Evolutionary conservation across 2,888 invertebrate species (phyloP).

Genomic region (Prionchulus punctatus): DNA sequence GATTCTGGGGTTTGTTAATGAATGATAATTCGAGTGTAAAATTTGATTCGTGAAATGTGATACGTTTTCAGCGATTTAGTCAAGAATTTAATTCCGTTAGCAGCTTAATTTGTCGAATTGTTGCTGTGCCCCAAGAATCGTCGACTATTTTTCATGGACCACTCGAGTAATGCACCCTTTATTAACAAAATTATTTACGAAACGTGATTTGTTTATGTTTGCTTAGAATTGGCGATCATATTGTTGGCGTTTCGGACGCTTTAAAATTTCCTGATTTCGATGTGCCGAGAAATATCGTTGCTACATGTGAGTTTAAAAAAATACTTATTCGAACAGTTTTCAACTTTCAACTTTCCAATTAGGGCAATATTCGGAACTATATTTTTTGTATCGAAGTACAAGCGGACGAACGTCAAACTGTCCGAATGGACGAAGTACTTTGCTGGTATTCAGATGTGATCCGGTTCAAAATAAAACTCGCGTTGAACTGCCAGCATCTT

Average conservation of each 20-base stretch:
- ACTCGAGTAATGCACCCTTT: too few species aligned
- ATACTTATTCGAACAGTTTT: background rate
- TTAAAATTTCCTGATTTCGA: background rate
- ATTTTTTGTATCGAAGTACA: background rate
- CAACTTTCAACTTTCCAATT: background rate
- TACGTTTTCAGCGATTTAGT: too few species aligned
- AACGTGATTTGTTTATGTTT: too few species aligned
- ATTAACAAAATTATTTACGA: background rate
- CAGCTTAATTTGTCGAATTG: too few species aligned
- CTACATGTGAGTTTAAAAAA: background rate
- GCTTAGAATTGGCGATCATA: background rate
- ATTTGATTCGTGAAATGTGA: too few species aligned
- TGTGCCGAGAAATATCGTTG: background rate
- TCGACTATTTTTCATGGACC: too few species aligned
- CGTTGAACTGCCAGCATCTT: slow-evolving; percentile 21
- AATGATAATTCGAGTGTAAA: too few species aligned
- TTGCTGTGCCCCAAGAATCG: too few species aligned
- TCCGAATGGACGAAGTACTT: slow-evolving; percentile 40
- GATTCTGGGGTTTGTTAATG: too few species aligned
- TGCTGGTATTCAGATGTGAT: slow-evolving; percentile 43
- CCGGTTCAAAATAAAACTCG: slow-evolving; percentile 15
- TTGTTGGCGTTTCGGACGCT: background rate
- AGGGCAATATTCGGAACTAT: background rate
- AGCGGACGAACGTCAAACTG: slow-evolving; percentile 32
- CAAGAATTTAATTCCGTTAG: too few species aligned